Evolutionary conservation across 2,888 invertebrate genomes (phyloP), one percentile per base, ranked within the genome.

Genomic region (Masnerella sp.): DNA sequence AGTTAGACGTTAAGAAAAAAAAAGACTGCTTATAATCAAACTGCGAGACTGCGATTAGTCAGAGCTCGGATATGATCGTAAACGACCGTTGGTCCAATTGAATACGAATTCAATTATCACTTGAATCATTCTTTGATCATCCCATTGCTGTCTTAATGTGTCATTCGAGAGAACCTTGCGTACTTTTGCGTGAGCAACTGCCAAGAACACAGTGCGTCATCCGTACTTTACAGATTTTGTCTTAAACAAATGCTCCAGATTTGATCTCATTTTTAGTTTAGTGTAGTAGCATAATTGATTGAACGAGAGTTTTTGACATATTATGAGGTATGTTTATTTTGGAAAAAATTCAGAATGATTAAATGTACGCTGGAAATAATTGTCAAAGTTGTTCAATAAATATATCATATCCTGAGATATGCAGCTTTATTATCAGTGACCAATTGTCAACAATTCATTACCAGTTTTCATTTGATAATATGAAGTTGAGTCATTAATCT

Each of bases 151-250:
- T 20, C 47, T 62, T 40, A 42, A 62, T 51, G 61, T 61, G 51
- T 51, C 42, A 51, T 40, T 40, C 30, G 20, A 51, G 11, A 14
- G 30, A 30, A 18, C 28, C 18, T 12, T 7, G 30, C 61, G 40
- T 47, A 40, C 40, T 47, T 61, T 61, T 61, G 28, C 30, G 20
- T 40, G 49, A 49, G 18, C 47, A 59, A 45, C 58, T 34, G 58
- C 34, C 34, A 61, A 61, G 47, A 61, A 42, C 51, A 43, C 32
- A 36, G 59, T 62, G 51, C 47, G 62, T 61, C 47, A 61, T 11
- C 15, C 30, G 9, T 38, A 25, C 36, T 25, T 59, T 36, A 45
- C 18, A 25, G 4, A 17, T 25, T 42, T 28, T 25, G 18, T 49
- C n/a, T 7, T 18, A 42, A 42, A 56, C n/a, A 9, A 38, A 32